Evolutionary conservation across 2,113 vertebrate genomes (phyloP), one percentile per base, ranked within the genome.

Genomic region (Passer domesticus): DNA sequence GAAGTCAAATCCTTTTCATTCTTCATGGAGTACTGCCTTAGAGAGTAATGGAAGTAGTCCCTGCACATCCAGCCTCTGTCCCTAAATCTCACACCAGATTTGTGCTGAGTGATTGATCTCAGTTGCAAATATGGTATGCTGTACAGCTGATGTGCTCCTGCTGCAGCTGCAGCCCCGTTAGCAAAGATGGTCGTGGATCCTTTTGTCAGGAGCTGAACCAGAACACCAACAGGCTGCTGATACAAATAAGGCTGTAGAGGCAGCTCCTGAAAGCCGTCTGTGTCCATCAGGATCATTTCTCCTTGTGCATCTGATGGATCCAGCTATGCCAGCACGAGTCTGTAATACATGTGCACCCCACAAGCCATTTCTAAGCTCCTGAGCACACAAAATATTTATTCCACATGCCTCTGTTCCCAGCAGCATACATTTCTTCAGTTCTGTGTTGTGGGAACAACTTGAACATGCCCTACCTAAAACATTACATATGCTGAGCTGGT

Each of bases 371-470:
- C 83, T 75, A 56, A 85, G 52, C 73, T 84, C 69, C 63, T 52
- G 44, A 72, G 60, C 53, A 64, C 56, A 47, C 18, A 12, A 63
- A 74, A 33, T 52, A 83, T 81, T 78, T 79, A 68, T 68, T 94
- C 49, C 23, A 50, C 80, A n/a, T 83, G 85, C 83, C 49, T 86
- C 60, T 75, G 53, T 33, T 93, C 88, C 0, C 60, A 80, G 10
- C 49, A 70, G 41, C 69, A 37, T 87, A 22, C 37, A 20, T 75
- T 89, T 89, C 59, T 83, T 55, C 47, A 72, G 60, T 79, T 72
- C 35, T 24, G 18, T 81, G 47, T 92, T 84, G 86, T 87, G 86
- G 80, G 86, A 95, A 68, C 79, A 88, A 82, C 55, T 94, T 78
- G 83, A 94, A 52, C 86, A 87, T 31, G 49, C 62, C 64, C 69